Evolutionary conservation across 53 echinoderm and acorn worm species (phyloP), one percentile per base, ranked within the genome.

Genomic region (Arbacia lixula): DNA sequence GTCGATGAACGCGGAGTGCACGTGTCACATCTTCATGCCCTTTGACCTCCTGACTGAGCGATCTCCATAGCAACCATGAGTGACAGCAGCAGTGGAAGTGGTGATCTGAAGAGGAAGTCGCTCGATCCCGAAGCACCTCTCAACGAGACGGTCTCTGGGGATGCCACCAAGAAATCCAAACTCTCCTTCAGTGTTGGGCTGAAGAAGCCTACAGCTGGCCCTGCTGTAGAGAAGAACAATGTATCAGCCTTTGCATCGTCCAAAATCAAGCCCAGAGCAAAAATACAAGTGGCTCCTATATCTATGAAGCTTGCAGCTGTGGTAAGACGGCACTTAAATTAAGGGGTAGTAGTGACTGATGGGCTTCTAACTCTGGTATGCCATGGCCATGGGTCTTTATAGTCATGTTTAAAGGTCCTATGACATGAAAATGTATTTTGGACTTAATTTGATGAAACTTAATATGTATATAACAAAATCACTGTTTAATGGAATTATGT

Each of bases 101-200:
- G 12, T 27, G 39, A 16, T 11, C 12, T 40, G 39, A 78, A 78
- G 79, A 37, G 79, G 42, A 78, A 78, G 60, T 39, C 61, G 28
- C 21, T 22, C 11, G 60, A 37, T 41, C 60, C 31, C 12, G 22
- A 53, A 49, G 71, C 20, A 21, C 16, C 1, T 1, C n/a, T n/a
- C n/a, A n/a, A n/a, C n/a, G n/a, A n/a, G n/a, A n/a, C n/a, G n/a
- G n/a, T n/a, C n/a, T n/a, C n/a, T n/a, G 53, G 53, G 0, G 79
- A 78, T 26, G 79, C 38, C 12, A 78, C 40, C 25, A 78, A 78
- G 79, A 78, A 60, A 40, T 38, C 79, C 79, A 78, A 78, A 40
- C 39, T 78, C 11, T 78, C 79, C 6, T 78, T 78, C 21, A 40
- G 60, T 14, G 12, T 78, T 2, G 79, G 79, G 38, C 35, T 75